A percentile compares a stretch with the other conserved stretches of the same genome.
phyloP scores from a whole-genome alignment of 2,888 invertebrate species.

The Drosophila fungiperda region DNA sequence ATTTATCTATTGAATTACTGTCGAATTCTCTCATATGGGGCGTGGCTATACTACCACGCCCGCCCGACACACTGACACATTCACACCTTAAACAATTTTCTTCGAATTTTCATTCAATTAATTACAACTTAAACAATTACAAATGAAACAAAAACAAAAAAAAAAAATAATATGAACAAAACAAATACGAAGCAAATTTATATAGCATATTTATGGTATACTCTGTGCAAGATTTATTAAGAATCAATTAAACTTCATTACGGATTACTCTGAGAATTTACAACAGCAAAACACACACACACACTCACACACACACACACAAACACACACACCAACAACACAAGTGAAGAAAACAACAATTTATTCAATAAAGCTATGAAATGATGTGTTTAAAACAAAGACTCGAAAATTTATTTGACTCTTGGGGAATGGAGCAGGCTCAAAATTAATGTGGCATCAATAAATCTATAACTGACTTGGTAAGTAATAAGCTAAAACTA shows the following conservation, averaged over 20 bases:
- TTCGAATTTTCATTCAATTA: slow-evolving; percentile 69
- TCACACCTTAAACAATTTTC: slow-evolving; percentile 54
- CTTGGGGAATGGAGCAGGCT: not conserved
- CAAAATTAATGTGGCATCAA: not conserved
- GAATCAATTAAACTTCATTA: slow-evolving; percentile 77
- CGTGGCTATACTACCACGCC: slow-evolving; percentile 14
- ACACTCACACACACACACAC: slow-evolving; percentile 2
- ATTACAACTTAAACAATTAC: slow-evolving; percentile 32
- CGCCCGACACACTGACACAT: slow-evolving; percentile 12
- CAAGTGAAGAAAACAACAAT: slow-evolving; percentile 62
- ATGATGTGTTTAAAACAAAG: slow-evolving; percentile 74
- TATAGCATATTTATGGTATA: slow-evolving; percentile 75
- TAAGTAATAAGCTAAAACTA: not conserved
- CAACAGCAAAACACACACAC: slow-evolving; percentile 49
- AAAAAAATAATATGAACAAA: slow-evolving; percentile 29
- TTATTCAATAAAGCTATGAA: slow-evolving; percentile 80
- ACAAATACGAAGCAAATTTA: slow-evolving; percentile 61
- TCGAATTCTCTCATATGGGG: slow-evolving; percentile 58
- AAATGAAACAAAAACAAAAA: slow-evolving; percentile 13
- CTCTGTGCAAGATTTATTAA: slow-evolving; percentile 77
- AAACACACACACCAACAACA: slow-evolving; percentile 3
- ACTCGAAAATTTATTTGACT: not conserved
- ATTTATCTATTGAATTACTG: slow-evolving; percentile 70
- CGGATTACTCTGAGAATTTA: slow-evolving; percentile 76
- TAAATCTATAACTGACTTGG: not conserved